These are phyloP conservation scores for Iguana delicatissima DNA, from an alignment of 2,797 vertebrate genomes.

Conservation along the genomic window DNA sequence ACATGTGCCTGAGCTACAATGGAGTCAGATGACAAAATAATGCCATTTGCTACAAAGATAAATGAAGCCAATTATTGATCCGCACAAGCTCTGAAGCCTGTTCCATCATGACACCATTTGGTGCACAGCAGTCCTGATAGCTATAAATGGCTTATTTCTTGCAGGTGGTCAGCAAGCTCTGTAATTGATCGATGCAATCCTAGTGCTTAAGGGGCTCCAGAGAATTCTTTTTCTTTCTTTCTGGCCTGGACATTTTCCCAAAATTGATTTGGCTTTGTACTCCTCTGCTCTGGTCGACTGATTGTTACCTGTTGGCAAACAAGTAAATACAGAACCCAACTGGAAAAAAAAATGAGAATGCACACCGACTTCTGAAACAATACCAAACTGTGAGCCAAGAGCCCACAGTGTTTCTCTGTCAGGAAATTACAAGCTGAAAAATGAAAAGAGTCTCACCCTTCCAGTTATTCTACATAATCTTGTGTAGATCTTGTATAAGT, in stretches of 20 bases:
- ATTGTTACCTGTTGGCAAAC: slow-evolving; percentile 14
- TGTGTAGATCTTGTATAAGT: neutral
- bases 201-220: slow-evolving; percentile 1
- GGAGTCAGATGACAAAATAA: slow-evolving; percentile 44
- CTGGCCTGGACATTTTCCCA: neutral
- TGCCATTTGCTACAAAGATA: slow-evolving; percentile 28
- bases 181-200: slow-evolving; percentile 33
- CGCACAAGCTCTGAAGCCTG: neutral
- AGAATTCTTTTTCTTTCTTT: slow-evolving; percentile 1
- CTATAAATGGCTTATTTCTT: slow-evolving; percentile 41
- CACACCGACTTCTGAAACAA: neutral
- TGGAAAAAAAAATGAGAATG: slow-evolving; percentile 1
- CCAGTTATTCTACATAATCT: neutral
- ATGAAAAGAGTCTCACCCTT: neutral
- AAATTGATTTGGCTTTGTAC: neutral
- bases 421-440: slow-evolving; percentile 6
- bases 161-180: slow-evolving; percentile 28
- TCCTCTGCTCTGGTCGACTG: neutral
- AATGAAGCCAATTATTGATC: slow-evolving; percentile 45
- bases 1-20: slow-evolving; percentile 8
- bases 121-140: slow-evolving; percentile 13
- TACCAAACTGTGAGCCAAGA: neutral
- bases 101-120: slow-evolving; percentile 27
- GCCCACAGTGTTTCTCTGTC: neutral
- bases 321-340: neutral